Evolutionary conservation across 1,140 invertebrate genomes (phyloP), one percentile per base, ranked within the genome.

Genomic region (Rhyzopertha dominica): DNA sequence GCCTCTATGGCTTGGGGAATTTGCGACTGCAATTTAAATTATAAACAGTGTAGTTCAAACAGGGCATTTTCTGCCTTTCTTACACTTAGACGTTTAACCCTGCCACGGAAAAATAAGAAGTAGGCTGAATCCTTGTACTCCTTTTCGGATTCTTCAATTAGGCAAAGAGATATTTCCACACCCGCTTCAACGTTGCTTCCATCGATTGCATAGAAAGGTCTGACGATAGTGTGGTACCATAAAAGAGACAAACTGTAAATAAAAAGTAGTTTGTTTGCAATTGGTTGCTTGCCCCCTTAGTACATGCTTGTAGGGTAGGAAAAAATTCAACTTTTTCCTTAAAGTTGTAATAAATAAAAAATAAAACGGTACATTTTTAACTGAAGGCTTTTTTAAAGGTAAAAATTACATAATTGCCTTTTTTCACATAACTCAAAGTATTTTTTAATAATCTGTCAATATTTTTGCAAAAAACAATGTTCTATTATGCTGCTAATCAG

Each of bases 171-270:
- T 12, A 75, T 74, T 37, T 73, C 66, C 1, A 80, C 73, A 1
- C 80, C 80, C 13, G 76, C 76, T 54, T 70, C 63, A 0, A 78
- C 71, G 56, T 80, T 79, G 17, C 62, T 69, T 2, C 80, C 81
- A 57, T 85, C 81, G 5, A 84, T 65, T 1, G 78, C 79, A 56
- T 83, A 85, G 61, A 84, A 84, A 22, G 82, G 83, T 20, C 79
- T 68, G 1, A 85, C 75, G 19, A 85, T 81, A 2, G 82, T 85
- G 53, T 85, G 81, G 59, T 85, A 86, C 81, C 83, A 86, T 19
- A 86, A 59, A 25, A 87, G 61, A 0, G 79, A 74, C 44, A 87
- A 70, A 10, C 81, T 82, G 43, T 37, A 62, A 62, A 45, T 5
- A 12, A 18, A 9, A 26, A 43, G 29, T 12, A 41, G 10, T 40